Evolutionary conservation across 2,888 invertebrate species (phyloP).

Genomic region (Phyto melanocephala): DNA sequence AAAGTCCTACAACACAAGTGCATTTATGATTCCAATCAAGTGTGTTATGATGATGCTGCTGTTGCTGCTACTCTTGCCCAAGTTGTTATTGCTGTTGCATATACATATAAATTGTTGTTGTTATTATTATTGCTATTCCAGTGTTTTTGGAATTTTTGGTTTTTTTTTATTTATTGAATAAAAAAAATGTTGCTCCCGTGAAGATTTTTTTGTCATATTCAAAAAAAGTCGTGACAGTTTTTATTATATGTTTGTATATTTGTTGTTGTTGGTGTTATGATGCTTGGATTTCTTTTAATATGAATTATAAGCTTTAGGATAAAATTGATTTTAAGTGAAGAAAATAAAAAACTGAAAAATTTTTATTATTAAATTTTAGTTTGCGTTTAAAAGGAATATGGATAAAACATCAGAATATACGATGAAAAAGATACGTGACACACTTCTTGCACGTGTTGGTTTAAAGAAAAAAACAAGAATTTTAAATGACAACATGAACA

Average conservation of each 20-base stretch:
- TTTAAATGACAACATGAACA: neutral
- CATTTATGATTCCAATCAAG: constrained; percentile 50
- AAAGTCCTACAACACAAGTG: constrained; percentile 51
- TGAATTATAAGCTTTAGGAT: constrained; percentile 55
- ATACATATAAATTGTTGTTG: neutral
- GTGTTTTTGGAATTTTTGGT: constrained; percentile 35
- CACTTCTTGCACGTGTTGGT: constrained; percentile 70
- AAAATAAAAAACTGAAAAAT: neutral
- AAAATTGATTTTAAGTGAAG: constrained; percentile 53
- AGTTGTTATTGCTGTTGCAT: constrained; percentile 20
- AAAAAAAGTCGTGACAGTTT: constrained; percentile 49
- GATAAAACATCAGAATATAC: constrained; percentile 5
- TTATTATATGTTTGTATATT: constrained; percentile 37
- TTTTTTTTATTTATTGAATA: constrained; percentile 42
- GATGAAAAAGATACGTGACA: constrained; percentile 66
- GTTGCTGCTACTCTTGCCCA: neutral
- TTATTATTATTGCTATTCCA: neutral
- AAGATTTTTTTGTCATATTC: constrained; percentile 52
- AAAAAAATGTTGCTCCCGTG: constrained; percentile 62
- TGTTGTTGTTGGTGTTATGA: neutral
- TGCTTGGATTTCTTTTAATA: constrained; percentile 39
- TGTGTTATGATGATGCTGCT: constrained; percentile 19
- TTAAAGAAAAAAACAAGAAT: constrained; percentile 30
- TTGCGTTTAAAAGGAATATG: constrained; percentile 13
- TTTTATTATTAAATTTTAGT: constrained; percentile 16